Conservation (phyloP, 2,113 vertebrate genomes). For the Lycaon pictus region DNA sequence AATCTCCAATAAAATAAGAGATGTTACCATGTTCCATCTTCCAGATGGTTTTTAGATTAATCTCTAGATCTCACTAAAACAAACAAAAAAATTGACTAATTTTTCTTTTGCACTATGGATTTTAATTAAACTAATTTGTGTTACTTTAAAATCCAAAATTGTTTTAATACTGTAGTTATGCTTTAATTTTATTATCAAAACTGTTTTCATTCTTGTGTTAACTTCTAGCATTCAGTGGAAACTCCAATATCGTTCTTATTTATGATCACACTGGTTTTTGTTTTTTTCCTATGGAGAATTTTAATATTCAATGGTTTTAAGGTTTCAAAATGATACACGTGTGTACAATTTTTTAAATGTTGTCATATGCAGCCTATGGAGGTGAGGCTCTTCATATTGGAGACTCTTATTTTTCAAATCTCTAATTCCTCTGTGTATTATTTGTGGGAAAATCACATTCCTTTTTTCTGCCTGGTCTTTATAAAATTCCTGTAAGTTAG, state of each 20-base stretch:
- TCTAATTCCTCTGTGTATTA: neutral
- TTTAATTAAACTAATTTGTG: neutral
- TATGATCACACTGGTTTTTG: neutral
- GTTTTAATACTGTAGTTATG: neutral
- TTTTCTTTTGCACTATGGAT: neutral
- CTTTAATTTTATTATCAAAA: slow-evolving; percentile 27
- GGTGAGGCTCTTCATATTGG: neutral
- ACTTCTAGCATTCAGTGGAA: neutral
- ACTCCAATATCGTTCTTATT: neutral
- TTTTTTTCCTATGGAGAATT: neutral
- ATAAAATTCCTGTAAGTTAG: neutral
- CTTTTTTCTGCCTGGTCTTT: neutral
- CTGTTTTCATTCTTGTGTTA: neutral
- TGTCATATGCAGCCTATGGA: neutral
- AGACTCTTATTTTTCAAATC: neutral
- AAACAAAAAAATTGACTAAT: neutral
- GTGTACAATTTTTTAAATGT: neutral
- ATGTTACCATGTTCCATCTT: neutral
- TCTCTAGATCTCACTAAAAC: neutral
- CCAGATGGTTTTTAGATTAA: neutral
- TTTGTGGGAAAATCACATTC: neutral
- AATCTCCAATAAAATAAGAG: neutral
- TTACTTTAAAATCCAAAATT: slow-evolving; percentile 14
- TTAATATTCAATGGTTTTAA: neutral
- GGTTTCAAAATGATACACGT: neutral